Evolutionary conservation across 2,888 invertebrate genomes (phyloP), one percentile per base, ranked within the genome.

Genomic region (Microctonus aethiopoides): DNA sequence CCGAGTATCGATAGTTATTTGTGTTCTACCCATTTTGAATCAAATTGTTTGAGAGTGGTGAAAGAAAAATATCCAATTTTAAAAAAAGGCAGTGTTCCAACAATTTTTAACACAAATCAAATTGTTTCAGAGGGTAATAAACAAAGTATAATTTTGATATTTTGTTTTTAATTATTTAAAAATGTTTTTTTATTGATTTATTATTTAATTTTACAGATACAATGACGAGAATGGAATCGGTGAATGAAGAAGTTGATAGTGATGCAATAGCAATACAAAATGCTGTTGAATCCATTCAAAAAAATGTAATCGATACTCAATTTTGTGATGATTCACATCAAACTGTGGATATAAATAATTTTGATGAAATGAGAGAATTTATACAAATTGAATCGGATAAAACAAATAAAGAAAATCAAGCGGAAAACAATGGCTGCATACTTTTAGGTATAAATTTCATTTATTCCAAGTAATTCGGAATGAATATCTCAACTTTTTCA

Each of bases 11-110:
- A 54, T 26, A 54, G 54, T 26, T 54, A 54, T 54, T 54, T 54
- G n/a, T 54, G 54, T 54, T 54, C 54, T 3, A 26, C 22, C 24
- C 54, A 54, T 26, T 54, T 54, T 26, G 54, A 54, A 54, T 54
- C 54, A 0, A 0, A 24, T 10, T 54, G 26, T 54, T 54, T 54
- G 26, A 54, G 26, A 13, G n/a, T 54, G 26, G 11, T 26, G 1
- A 54, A 54, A 26, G 26, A 6, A n/a, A 54, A 26, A 26, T 54
- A 54, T 54, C 22, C 22, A 13, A 26, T 11, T 1, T n/a, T 54
- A 13, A 54, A 54, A n/a, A 54, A 54, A 54, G 54, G 54, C 2
- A 54, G 54, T n/a, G 6, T 54, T 11, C 54, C 54, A 24, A 54
- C 54, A 54, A 24, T 54, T 26, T 54, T 54, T 5, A 54, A 26